Conservation (phyloP, 2,113 vertebrate genomes). For the Halcyon malimbica region DNA sequence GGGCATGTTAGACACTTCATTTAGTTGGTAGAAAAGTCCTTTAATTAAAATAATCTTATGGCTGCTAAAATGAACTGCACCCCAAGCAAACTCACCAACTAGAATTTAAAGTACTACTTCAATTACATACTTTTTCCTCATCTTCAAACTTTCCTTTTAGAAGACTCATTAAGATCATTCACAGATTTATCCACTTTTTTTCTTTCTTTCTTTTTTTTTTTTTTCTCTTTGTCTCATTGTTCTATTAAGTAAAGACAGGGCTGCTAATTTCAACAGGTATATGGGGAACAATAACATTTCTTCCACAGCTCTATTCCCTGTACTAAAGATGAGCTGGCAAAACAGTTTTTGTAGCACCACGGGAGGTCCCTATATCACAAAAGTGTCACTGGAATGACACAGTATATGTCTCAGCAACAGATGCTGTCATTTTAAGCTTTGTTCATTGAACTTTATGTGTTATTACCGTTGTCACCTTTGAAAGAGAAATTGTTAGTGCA, state of each 20-base stretch:
- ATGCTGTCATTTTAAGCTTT: background rate
- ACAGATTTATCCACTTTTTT: background rate
- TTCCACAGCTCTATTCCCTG: background rate
- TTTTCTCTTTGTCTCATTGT: background rate
- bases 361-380: background rate
- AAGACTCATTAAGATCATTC: background rate
- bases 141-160: background rate
- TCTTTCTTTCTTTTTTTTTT: background rate
- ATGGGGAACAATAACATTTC: background rate
- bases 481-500: background rate
- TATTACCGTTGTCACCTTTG: background rate
- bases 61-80: slow-evolving; percentile 37
- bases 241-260: background rate
- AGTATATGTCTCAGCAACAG: background rate
- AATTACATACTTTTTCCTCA: background rate
- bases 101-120: background rate
- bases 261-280: background rate
- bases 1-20: slow-evolving; percentile 53
- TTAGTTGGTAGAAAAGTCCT: slow-evolving; percentile 44
- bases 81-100: background rate
- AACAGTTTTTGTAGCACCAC: background rate
- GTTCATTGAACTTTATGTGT: background rate
- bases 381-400: background rate
- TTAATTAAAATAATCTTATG: slow-evolving; percentile 73
- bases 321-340: background rate